Conservation (phyloP, 2,113 vertebrate species). For the Ammodytes dubius region DNA sequence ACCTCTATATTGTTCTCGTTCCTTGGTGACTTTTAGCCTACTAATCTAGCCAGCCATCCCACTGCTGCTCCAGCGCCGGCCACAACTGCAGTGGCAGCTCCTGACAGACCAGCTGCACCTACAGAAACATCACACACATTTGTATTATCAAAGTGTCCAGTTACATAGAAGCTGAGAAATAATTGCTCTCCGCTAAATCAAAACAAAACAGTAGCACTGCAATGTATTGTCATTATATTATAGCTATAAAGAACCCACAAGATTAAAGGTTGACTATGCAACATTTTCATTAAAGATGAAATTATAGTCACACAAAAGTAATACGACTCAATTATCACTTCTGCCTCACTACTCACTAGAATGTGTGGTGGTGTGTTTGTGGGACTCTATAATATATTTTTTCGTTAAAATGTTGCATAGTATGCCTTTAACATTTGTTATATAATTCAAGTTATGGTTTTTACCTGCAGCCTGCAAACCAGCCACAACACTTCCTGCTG, state of each 20-base stretch:
- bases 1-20: not conserved
- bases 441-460: not conserved
- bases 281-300: not conserved
- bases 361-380: too few species aligned
- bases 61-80: not conserved
- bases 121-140: not conserved
- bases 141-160: not conserved
- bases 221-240: not conserved
- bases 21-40: not conserved
- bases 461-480: conserved; percentile 61
- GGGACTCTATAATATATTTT: not conserved
- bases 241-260: not conserved
- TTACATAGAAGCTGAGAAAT: not conserved
- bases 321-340: too few species aligned
- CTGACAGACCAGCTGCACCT: conserved; percentile 45
- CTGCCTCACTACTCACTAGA: too few species aligned
- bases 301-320: too few species aligned
- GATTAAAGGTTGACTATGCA: not conserved
- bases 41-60: not conserved
- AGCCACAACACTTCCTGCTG: conserved; percentile 58
- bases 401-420: not conserved
- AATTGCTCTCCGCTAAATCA: not conserved
- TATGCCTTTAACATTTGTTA: too few species aligned
- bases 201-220: not conserved
- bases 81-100: not conserved